phyloP scores from a whole-genome alignment of 2,888 invertebrate genomes.

The Aphodius granarius region DNA sequence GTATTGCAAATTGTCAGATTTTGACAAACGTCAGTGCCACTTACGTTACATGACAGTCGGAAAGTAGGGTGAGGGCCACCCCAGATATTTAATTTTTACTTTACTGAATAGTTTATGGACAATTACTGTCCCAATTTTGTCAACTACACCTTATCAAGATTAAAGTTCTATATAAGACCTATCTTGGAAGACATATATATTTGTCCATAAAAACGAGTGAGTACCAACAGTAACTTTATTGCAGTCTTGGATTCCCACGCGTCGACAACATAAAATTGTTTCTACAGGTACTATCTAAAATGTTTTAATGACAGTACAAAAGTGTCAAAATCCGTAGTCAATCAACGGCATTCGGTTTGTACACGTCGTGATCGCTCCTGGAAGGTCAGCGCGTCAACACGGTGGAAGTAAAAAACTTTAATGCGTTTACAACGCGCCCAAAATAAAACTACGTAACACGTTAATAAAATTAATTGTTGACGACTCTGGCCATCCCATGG shows the following conservation, averaged over 20 bases:
- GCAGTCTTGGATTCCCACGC: background rate
- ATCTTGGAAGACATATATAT: too few species aligned
- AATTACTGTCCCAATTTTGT: too few species aligned
- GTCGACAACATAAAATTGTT: background rate
- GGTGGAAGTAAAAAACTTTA: background rate
- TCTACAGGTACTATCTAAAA: background rate
- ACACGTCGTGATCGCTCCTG: background rate
- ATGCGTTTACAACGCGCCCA: background rate
- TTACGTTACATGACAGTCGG: too few species aligned
- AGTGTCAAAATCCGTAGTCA: background rate
- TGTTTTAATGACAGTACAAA: background rate
- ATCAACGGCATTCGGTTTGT: background rate
- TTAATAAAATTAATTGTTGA: background rate
- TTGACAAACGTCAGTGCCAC: too few species aligned
- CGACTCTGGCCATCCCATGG: background rate
- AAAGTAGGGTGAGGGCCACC: too few species aligned
- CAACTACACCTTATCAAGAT: too few species aligned
- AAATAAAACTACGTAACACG: background rate
- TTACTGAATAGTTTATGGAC: too few species aligned
- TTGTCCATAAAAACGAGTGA: background rate
- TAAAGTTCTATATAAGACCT: too few species aligned
- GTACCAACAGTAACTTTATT: background rate
- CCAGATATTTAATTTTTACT: too few species aligned
- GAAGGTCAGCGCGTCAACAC: background rate
- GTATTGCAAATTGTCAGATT: too few species aligned